Evolutionary conservation across 2,888 invertebrate species (phyloP).

Genomic region (Euphydryas editha): DNA sequence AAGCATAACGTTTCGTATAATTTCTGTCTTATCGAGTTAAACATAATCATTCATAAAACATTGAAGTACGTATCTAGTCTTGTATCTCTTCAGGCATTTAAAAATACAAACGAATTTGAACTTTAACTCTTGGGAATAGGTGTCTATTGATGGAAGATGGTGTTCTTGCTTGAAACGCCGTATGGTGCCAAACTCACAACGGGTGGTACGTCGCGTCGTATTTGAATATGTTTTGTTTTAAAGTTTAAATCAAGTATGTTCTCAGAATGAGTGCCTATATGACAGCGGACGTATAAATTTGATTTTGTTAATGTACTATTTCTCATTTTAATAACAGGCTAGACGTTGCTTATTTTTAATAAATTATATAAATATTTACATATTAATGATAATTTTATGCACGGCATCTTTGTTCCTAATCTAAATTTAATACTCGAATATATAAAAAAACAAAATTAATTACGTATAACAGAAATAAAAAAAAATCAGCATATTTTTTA

Average conservation of each 20-base stretch:
- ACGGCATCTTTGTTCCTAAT: neutral
- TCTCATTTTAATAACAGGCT: slow-evolving; percentile 5
- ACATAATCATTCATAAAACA: slow-evolving; percentile 67
- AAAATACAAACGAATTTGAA: slow-evolving; percentile 41
- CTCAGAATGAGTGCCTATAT: slow-evolving; percentile 35
- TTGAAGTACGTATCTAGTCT: slow-evolving; percentile 61
- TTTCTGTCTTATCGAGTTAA: slow-evolving; percentile 53
- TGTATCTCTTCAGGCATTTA: slow-evolving; percentile 7
- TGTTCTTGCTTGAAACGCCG: slow-evolving; percentile 43
- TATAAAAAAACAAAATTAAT: too few relatives aligned
- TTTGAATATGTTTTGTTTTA: slow-evolving; percentile 77
- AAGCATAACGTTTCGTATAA: neutral
- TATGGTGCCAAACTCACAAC: slow-evolving; percentile 67
- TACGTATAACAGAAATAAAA: too few relatives aligned
- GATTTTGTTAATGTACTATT: slow-evolving; percentile 8
- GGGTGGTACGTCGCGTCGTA: slow-evolving; percentile 69
- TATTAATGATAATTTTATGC: neutral
- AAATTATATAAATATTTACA: neutral
- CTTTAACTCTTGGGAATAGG: slow-evolving; percentile 43
- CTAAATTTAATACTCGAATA: neutral
- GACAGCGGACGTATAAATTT: slow-evolving; percentile 43
- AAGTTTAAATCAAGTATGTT: slow-evolving; percentile 66
- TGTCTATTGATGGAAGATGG: slow-evolving; percentile 22
- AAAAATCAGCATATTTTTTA: too few relatives aligned
- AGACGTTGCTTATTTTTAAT: neutral